Evolutionary conservation across 2,888 invertebrate genomes (phyloP).

Genomic region (Noctua comes): DNA sequence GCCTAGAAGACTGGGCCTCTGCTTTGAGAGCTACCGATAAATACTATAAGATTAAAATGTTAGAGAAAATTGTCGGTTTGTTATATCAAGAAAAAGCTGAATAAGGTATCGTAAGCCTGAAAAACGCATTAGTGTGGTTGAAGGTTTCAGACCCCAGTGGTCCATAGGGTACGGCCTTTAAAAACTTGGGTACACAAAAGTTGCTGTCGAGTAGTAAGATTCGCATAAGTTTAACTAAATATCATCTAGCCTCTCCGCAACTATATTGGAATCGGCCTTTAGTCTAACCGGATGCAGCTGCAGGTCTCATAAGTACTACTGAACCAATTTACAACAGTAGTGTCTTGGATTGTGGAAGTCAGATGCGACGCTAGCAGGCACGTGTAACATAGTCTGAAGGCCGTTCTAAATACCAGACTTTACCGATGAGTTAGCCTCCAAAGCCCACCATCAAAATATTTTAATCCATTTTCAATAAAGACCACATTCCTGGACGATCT

Average conservation of each 20-base stretch:
- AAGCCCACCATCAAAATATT: not conserved
- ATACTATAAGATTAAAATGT: not conserved
- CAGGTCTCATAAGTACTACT: not conserved
- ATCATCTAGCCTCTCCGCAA: not conserved
- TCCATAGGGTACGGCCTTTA: not conserved
- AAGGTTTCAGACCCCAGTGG: not conserved
- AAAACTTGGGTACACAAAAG: not conserved
- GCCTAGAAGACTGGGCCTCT: not conserved
- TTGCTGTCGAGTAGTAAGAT: not conserved
- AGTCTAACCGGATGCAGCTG: not conserved
- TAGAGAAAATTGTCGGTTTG: not conserved
- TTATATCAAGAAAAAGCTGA: not conserved
- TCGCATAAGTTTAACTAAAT: not conserved
- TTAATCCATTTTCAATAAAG: constrained; percentile 28
- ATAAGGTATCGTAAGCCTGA: not conserved
- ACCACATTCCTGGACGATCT: constrained; percentile 43
- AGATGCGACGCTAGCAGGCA: not conserved
- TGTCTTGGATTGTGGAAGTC: not conserved
- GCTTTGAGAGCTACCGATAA: constrained; percentile 1
- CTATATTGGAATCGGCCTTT: not conserved
- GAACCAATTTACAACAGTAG: not conserved
- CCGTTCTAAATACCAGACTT: not conserved
- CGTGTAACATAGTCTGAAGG: not conserved
- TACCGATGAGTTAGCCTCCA: constrained; percentile 19
- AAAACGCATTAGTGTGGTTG: not conserved